Conservation (phyloP, 2,113 vertebrate species). For the Leptobrachium leishanense region DNA sequence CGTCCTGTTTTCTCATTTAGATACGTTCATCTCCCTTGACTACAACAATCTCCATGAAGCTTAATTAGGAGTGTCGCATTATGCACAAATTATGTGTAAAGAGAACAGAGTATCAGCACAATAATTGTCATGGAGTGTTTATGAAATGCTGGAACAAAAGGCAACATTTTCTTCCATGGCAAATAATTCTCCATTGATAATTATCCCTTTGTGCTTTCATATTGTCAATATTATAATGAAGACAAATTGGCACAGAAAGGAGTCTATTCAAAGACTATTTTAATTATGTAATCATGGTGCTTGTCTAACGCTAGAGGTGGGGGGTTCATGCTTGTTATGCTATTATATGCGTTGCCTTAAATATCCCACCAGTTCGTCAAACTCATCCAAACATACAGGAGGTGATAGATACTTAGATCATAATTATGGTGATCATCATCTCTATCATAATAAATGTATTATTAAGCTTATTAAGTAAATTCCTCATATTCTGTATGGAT, state of each 20-base stretch:
- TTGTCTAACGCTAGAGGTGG: constrained; percentile 24
- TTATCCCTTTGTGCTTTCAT: constrained; percentile 25
- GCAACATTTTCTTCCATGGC: constrained; percentile 2
- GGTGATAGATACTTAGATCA: not conserved
- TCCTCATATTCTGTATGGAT: no score
- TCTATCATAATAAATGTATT: no score
- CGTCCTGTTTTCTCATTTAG: constrained; percentile 10
- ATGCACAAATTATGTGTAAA: constrained; percentile 32
- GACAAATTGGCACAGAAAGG: constrained; percentile 28
- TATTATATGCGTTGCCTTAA: constrained; percentile 3
- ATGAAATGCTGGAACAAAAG: constrained; percentile 29
- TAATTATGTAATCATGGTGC: constrained; percentile 35
- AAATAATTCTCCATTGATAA: constrained; percentile 40
- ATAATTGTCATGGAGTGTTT: constrained; percentile 39
- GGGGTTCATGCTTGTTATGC: constrained; percentile 19
- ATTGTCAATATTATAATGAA: constrained; percentile 44
- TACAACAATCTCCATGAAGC: constrained; percentile 29
- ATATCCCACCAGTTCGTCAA: constrained; percentile 17
- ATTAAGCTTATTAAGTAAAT: no score
- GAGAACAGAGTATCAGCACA: constrained; percentile 34
- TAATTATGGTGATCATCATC: no score
- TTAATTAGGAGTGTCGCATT: constrained; percentile 38
- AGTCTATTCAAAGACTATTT: constrained; percentile 19
- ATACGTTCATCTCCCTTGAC: constrained; percentile 16
- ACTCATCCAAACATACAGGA: not conserved